Evolutionary conservation across 2,113 vertebrate genomes (phyloP).

Genomic region (Halcyon senegalensis): DNA sequence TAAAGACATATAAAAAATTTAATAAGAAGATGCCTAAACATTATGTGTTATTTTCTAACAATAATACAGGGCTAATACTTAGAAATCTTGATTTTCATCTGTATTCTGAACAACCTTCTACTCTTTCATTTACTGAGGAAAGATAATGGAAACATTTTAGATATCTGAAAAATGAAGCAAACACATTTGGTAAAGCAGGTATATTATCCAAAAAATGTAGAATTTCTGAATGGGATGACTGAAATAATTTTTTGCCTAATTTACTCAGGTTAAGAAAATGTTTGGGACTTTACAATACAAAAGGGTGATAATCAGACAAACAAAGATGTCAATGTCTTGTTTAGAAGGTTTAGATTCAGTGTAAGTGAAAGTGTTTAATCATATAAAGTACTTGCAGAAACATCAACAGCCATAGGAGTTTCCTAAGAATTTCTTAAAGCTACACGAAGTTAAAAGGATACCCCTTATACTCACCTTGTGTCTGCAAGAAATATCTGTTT

Average conservation of each 20-base stretch:
- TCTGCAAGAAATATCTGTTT: background rate
- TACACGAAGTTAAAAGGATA: background rate
- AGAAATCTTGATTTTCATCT: background rate
- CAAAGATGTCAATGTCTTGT: background rate
- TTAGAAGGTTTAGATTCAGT: background rate
- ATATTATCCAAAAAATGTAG: background rate
- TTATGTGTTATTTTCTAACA: background rate
- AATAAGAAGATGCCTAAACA: background rate
- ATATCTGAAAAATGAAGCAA: background rate
- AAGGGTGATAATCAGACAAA: background rate
- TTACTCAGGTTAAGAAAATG: background rate
- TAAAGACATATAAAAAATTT: background rate
- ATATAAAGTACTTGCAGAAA: background rate
- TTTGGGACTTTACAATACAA: background rate
- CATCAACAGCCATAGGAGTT: background rate
- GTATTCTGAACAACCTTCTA: accelerated
- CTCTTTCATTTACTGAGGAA: background rate
- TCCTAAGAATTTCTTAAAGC: background rate
- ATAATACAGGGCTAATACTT: background rate
- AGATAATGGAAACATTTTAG: background rate
- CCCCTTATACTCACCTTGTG: background rate
- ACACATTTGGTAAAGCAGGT: background rate
- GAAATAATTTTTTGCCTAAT: background rate
- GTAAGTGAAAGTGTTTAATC: background rate
- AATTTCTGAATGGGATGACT: background rate